Conservation (phyloP, 2,797 vertebrate genomes). For the Tenualosa thibaudeaui region DNA sequence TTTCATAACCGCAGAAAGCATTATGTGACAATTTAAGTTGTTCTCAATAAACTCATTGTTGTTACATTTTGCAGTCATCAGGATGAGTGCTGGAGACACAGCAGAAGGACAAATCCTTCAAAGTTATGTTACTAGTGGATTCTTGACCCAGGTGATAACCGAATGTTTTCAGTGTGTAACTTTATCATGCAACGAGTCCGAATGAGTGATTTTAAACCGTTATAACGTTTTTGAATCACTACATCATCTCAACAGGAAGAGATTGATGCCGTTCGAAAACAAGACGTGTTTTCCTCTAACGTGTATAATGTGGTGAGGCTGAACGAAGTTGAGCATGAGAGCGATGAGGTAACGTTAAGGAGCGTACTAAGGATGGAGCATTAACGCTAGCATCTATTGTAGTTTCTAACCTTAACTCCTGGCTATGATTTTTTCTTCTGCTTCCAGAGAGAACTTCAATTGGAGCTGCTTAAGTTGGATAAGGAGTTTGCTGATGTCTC, state of each 20-base stretch:
- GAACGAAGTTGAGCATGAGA: background rate
- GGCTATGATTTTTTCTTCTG: background rate
- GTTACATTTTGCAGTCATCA: background rate
- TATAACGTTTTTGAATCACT: background rate
- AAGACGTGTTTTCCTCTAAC: background rate
- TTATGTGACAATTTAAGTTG: background rate
- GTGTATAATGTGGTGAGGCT: constrained; percentile 3
- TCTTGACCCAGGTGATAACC: background rate
- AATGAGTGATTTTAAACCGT: background rate
- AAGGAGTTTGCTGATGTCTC: constrained; percentile 1
- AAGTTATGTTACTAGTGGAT: background rate
- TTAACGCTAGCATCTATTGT: background rate
- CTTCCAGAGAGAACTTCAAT: background rate
- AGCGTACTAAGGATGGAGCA: background rate
- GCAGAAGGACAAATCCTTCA: background rate
- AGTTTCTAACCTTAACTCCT: background rate
- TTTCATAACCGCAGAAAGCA: background rate
- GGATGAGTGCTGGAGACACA: constrained; percentile 12
- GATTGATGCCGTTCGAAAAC: background rate
- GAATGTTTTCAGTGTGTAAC: background rate
- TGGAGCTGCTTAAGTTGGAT: background rate
- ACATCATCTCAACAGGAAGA: constrained; percentile 1
- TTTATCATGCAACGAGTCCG: background rate
- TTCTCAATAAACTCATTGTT: background rate
- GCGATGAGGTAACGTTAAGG: background rate